phyloP scores from a whole-genome alignment of 2,888 invertebrate species.

The Megalurothrips usitatus region DNA sequence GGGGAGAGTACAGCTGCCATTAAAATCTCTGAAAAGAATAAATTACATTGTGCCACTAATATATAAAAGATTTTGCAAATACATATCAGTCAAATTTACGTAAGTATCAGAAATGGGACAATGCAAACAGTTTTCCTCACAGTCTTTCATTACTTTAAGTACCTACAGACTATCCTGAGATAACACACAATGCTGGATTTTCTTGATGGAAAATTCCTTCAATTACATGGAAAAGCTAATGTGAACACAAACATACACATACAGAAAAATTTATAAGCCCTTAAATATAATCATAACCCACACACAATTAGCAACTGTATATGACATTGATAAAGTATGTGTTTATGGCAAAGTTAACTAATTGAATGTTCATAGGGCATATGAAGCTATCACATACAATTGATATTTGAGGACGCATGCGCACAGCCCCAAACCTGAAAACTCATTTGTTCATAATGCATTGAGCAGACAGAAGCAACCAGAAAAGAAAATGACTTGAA shows the following conservation, averaged over 20 bases:
- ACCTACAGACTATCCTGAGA: conserved; percentile 24
- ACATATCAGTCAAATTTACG: conserved; percentile 25
- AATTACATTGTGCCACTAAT: conserved; percentile 23
- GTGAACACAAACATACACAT: conserved; percentile 14
- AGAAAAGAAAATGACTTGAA: background rate
- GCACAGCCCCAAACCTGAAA: conserved; percentile 25
- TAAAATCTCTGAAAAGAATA: conserved; percentile 18
- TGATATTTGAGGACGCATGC: conserved; percentile 24
- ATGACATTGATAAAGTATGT: conserved; percentile 20
- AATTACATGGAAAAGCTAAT: conserved; percentile 18
- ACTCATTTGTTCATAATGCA: conserved; percentile 20
- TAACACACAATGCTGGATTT: conserved; percentile 26
- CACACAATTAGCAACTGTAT: conserved; percentile 16
- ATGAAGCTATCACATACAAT: conserved; percentile 21
- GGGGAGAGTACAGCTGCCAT: conserved; percentile 11
- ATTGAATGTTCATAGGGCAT: conserved; percentile 23
- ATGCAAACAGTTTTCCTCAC: conserved; percentile 22
- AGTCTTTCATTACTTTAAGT: conserved; percentile 25
- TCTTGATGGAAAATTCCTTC: conserved; percentile 25
- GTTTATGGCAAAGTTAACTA: conserved; percentile 23
- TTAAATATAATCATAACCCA: background rate
- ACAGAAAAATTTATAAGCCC: conserved; percentile 7
- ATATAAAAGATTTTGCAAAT: conserved; percentile 15
- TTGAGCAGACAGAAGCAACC: conserved; percentile 6
- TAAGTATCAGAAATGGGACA: conserved; percentile 26